phyloP scores from a whole-genome alignment of 1,140 invertebrate genomes.

The Stegodyphus dumicola region DNA sequence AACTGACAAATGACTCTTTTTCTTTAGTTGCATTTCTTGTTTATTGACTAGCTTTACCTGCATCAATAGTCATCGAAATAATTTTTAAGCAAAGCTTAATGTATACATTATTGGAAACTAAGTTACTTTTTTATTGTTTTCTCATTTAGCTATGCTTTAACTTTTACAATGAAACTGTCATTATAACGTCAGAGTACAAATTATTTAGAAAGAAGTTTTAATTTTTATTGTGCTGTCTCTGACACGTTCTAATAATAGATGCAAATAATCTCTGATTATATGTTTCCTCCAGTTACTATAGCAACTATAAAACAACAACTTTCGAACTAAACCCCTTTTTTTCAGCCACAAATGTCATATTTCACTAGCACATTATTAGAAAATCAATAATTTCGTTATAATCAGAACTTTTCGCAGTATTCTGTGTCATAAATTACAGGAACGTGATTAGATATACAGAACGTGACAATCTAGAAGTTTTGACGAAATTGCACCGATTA shows the following conservation, averaged over 20 bases:
- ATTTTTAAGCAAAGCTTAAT: too few relatives aligned
- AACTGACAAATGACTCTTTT: too few relatives aligned
- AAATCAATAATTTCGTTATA: constrained; percentile 30
- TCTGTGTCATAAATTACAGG: constrained; percentile 6
- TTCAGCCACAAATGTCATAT: not conserved
- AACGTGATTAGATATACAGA: constrained; percentile 27
- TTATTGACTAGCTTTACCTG: too few relatives aligned
- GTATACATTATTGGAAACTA: too few relatives aligned
- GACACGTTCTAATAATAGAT: not conserved
- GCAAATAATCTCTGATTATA: too few relatives aligned
- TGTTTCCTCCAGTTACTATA: too few relatives aligned
- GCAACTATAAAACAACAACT: too few relatives aligned
- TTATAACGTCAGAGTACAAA: constrained; percentile 6
- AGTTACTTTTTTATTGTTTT: too few relatives aligned
- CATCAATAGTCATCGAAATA: too few relatives aligned
- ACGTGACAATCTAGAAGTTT: constrained; percentile 25
- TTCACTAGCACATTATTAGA: constrained; percentile 5
- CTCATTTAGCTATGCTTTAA: too few relatives aligned
- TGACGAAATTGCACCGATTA: constrained; percentile 17
- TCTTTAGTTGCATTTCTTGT: too few relatives aligned
- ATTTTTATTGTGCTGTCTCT: constrained; percentile 12
- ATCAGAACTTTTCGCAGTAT: constrained; percentile 1
- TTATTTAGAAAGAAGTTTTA: constrained; percentile 14
- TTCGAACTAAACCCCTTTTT: constrained; percentile 1
- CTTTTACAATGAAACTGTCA: too few relatives aligned